Percentiles rank a stretch among this genome's conserved stretches.
Evolutionary conservation across 2,113 vertebrate genomes (phyloP).

Genomic region (Tachysurus vachellii): DNA sequence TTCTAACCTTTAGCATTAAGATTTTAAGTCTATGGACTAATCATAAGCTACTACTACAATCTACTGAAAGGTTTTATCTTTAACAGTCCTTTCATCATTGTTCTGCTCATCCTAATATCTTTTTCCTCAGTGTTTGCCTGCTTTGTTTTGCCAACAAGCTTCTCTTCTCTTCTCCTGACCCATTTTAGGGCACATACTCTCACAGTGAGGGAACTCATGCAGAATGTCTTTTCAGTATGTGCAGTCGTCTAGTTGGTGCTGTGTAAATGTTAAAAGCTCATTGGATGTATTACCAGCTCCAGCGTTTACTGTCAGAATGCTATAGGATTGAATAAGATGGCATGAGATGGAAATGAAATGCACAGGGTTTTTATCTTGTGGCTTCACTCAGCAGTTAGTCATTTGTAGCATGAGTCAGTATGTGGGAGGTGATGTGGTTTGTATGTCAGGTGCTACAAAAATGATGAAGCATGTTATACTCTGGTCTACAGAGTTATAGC

Average conservation of each 20-base stretch:
- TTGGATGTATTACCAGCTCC: slow-evolving; percentile 46
- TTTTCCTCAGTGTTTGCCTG: slow-evolving; percentile 27
- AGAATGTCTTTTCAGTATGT: slow-evolving; percentile 46
- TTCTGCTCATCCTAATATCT: slow-evolving; percentile 16
- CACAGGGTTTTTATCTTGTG: not conserved
- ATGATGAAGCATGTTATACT: slow-evolving; percentile 16
- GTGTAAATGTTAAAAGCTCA: slow-evolving; percentile 11
- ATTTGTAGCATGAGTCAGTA: slow-evolving; percentile 7
- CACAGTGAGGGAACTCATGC: slow-evolving; percentile 30
- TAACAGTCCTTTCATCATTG: not conserved
- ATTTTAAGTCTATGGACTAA: not conserved
- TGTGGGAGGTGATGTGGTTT: slow-evolving; percentile 1
- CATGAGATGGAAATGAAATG: not conserved
- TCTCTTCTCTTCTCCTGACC: slow-evolving; percentile 42
- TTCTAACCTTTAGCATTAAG: not conserved
- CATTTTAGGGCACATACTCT: slow-evolving; percentile 36
- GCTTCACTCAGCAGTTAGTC: not conserved
- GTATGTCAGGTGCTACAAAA: slow-evolving; percentile 10
- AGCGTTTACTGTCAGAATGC: not conserved
- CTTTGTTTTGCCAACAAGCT: slow-evolving; percentile 21
- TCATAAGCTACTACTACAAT: not conserved
- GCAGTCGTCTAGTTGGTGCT: slow-evolving; percentile 41
- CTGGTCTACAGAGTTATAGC: not conserved
- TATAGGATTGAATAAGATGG: not conserved
- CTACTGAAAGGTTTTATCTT: not conserved